A percentile compares a stretch with the other conserved stretches of the same genome.
Evolutionary conservation across 2,113 vertebrate genomes (phyloP).

Genomic region (Bothrops jararaca): DNA sequence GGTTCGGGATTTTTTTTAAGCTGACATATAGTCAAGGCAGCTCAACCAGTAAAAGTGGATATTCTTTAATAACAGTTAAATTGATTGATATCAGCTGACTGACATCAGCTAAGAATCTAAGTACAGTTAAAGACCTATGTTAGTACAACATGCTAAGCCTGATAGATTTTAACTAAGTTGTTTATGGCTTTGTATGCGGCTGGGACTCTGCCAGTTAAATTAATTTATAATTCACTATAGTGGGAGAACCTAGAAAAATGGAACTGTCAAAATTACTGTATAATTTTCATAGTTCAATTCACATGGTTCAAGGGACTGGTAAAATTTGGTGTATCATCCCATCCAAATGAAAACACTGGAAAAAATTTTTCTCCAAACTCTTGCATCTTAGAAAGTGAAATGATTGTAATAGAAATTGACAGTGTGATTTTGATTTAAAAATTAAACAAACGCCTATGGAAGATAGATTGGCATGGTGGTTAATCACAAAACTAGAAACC

Average conservation of each 20-base stretch:
- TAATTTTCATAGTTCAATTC: not conserved
- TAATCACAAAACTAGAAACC: not conserved
- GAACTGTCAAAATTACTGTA: not conserved
- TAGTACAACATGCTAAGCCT: not conserved
- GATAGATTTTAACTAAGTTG: not conserved
- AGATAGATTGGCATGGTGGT: not conserved
- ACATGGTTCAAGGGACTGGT: not conserved
- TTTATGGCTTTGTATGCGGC: not conserved
- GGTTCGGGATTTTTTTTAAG: not conserved
- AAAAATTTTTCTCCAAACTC: not conserved
- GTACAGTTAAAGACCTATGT: not conserved
- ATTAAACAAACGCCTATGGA: not conserved
- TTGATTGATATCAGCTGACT: not conserved
- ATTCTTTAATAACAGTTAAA: not conserved
- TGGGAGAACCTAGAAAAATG: not conserved
- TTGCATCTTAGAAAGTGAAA: not conserved
- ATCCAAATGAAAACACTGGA: not conserved
- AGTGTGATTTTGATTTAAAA: not conserved
- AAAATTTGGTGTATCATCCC: not conserved
- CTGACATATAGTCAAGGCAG: not conserved
- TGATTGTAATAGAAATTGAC: not conserved
- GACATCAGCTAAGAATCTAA: not conserved
- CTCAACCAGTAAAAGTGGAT: not conserved
- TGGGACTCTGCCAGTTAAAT: not conserved
- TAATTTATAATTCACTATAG: not conserved